Conservation (phyloP, 2,113 vertebrate species). For the Rhea americana region DNA sequence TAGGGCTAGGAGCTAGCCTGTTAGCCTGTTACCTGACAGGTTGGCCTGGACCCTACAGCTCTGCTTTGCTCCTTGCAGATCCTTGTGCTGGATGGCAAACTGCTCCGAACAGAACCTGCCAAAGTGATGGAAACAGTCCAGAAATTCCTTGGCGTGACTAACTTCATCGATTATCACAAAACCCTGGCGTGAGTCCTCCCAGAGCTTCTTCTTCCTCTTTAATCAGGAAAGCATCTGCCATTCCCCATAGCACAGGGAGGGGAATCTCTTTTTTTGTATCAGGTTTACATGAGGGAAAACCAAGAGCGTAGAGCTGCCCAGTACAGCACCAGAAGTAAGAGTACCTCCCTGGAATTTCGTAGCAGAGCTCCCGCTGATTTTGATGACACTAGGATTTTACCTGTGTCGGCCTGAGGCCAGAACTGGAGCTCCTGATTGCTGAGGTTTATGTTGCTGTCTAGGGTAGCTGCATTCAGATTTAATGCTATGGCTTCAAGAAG, state of each 20-base stretch:
- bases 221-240: not conserved
- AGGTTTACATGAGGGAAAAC: not conserved
- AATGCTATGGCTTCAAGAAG: not conserved
- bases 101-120: slow-evolving; percentile 92
- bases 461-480: not conserved
- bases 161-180: slow-evolving; percentile 91
- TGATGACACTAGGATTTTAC: not conserved
- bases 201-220: not conserved
- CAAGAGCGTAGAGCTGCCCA: not conserved
- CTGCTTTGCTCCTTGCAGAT: slow-evolving; percentile 75
- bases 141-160: slow-evolving; percentile 88
- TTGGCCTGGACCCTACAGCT: not conserved
- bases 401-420: not conserved
- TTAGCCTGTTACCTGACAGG: not conserved
- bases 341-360: not conserved
- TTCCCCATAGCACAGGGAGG: not conserved
- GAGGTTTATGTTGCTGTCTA: not conserved
- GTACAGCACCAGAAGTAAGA: not conserved
- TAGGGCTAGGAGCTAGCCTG: not conserved
- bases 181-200: slow-evolving; percentile 88
- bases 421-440: not conserved
- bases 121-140: slow-evolving; percentile 95
- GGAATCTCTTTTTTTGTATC: not conserved
- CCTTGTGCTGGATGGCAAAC: slow-evolving; percentile 93
- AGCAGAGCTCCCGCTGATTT: not conserved